These are phyloP conservation scores for Vultur gryphus DNA, from an alignment of 2,797 vertebrate species.

Conservation along the genomic window DNA sequence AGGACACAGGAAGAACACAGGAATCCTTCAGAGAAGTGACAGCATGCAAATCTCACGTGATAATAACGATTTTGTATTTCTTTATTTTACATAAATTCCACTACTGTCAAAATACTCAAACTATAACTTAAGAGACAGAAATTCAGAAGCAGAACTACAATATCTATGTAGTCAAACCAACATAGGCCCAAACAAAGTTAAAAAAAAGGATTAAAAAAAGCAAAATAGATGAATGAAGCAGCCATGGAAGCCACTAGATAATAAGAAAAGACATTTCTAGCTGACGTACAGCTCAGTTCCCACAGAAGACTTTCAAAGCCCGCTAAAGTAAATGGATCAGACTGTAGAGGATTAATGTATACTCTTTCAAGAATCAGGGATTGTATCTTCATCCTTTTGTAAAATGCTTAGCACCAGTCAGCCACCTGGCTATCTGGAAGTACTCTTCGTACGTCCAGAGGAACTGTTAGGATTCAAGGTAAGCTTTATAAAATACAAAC, in stretches of 20 bases:
- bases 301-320: not conserved
- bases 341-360: not conserved
- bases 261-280: not conserved
- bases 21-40: not conserved
- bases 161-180: not conserved
- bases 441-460: not conserved
- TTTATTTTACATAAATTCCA: not conserved
- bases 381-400: not conserved
- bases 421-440: not conserved
- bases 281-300: not conserved
- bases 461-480: not conserved
- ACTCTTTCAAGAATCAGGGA: not conserved
- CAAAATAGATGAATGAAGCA: not conserved
- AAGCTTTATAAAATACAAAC: not conserved
- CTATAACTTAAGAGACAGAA: not conserved
- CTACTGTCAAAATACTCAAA: not conserved
- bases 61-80: not conserved
- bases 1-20: not conserved
- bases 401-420: not conserved
- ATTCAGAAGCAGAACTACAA: not conserved
- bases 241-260: not conserved
- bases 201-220: not conserved
- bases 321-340: not conserved
- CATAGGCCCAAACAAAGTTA: not conserved
- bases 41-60: not conserved